These are phyloP conservation scores for Eulemur mongoz DNA, from an alignment of 2,797 vertebrate species.

Conservation along the genomic window DNA sequence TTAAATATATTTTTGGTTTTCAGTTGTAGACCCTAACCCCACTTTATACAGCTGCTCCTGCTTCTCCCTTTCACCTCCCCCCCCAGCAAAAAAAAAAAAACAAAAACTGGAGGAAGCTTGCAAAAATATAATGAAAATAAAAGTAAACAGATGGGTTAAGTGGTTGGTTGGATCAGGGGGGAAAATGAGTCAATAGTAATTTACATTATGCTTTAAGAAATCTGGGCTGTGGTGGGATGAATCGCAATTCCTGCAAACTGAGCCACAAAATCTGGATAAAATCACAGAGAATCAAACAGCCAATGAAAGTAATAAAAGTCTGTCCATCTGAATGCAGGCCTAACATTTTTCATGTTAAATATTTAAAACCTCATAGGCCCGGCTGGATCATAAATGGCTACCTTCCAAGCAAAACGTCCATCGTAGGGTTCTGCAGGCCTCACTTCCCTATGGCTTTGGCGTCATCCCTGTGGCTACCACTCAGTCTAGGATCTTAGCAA, in stretches of 20 bases:
- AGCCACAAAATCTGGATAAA: neutral
- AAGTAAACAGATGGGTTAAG: neutral
- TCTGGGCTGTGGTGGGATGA: neutral
- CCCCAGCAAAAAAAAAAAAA: neutral
- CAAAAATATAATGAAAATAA: neutral
- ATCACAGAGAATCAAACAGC: neutral
- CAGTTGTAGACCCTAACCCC: neutral
- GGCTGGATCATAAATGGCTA: neutral
- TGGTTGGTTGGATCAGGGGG: neutral
- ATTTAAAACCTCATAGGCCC: neutral
- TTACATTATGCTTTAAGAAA: conserved; percentile 2
- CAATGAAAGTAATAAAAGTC: neutral
- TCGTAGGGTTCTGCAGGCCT: neutral
- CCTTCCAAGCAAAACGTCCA: neutral
- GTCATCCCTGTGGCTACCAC: neutral
- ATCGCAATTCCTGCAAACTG: neutral
- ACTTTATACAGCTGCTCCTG: neutral
- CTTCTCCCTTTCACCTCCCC: neutral
- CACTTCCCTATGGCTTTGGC: rapidly evolving
- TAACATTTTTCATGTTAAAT: neutral
- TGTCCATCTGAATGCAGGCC: neutral
- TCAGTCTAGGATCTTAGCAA: neutral
- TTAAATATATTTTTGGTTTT: neutral
- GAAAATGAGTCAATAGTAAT: neutral
- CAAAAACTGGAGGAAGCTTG: neutral